Base-by-base conservation (phyloP, 2,113 vertebrate genomes). In the Cairina moschata region DNA sequence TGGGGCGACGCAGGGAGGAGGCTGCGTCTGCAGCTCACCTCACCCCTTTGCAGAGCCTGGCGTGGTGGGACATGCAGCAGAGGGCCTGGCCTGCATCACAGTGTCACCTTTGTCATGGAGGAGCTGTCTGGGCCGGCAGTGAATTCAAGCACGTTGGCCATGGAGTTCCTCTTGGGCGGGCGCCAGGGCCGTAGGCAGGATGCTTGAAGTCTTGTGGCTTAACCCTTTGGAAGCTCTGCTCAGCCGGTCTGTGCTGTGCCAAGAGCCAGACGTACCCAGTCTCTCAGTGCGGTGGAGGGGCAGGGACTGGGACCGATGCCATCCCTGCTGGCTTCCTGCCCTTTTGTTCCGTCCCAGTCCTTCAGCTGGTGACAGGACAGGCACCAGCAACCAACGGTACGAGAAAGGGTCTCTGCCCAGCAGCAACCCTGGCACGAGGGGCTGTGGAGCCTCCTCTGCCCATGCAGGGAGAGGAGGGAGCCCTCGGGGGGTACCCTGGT, bases 121-220 rank as follows among this genome's bases (percentile, higher is more conserved):
- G 52, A 92, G 83, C 77, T 1, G 15, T 59, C 63, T 52, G 63
- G 79, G 79, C 85, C 9, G 1, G 89, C 87, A 67, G 26, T 91
- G 95, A 76, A 28, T 65, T 62, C 58, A 68, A 78, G 89, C 96
- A 88, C 58, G 32, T 93, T 95, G 34, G 91, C 91, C 56, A 7
- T 95, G 90, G 85, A 81, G 88, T 78, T 94, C 75, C 25, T 85
- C 46, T 88, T 95, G 95, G 94, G 91, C 72, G 52, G 82, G 20
- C 77, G 94, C 94, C 95, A 96, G 87, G 55, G 36, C 93, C 0
- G 67, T 67, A 80, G 90, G 94, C 85, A 88, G 81, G 34, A 80
- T 44, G 46, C 7, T 6, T 52, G 58, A 62, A 88, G 54, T 58
- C 62, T 36, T 68, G 81, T 71, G 82, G 76, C 28, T 96, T 97